Base-by-base conservation (phyloP, 2,113 vertebrate species). In the Alaudala cheleensis region DNA sequence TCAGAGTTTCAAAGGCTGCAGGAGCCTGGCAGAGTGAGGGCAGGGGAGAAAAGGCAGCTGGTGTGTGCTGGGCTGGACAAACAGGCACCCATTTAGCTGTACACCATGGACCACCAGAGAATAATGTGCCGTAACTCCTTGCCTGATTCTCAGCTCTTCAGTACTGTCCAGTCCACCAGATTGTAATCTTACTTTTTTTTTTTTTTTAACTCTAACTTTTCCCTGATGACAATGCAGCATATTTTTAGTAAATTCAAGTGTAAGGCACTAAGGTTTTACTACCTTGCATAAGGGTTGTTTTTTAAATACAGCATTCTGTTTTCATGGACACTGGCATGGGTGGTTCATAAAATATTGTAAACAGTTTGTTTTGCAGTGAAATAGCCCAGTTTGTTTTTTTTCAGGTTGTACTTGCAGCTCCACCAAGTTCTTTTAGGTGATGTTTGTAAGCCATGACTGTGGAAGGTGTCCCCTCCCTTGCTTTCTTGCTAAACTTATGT, bases 281-380 rank as follows among this genome's bases (percentile, higher is more conserved):
- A 50, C 45, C 34, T 94, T 44, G 26, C 28, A 26, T 57, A 40
- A 93, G 76, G n/a, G 33, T 90, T 96, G 45, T 65, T 61, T 97
- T 84, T 53, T 84, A 61, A 80, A 83, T 33, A 67, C 56, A 94
- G 31, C 28, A 49, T 92, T 97, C 49, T 88, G 8, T 96, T 96
- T 95, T 96, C 81, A 90, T 79, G 72, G 83, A 92, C 60, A 49
- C 40, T 73, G n/a, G 22, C 0, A 4, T 87, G 86, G 40, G 56
- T 67, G 47, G 91, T 97, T 97, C 79, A 89, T 72, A 88, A 92
- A 95, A 28, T 66, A 88, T 34, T 70, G 45, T 81, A 88, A 96
- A 93, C 80, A 95, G 76, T 97, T 94, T 91, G 81, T 80, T 95
- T 96, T 88, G 65, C 60, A 83, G 80, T 44, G 58, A 92, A 88